Percentiles rank a stretch among this genome's conserved stretches.
Conservation (phyloP, 2,113 vertebrate genomes). For the Seriola quinqueradiata region DNA sequence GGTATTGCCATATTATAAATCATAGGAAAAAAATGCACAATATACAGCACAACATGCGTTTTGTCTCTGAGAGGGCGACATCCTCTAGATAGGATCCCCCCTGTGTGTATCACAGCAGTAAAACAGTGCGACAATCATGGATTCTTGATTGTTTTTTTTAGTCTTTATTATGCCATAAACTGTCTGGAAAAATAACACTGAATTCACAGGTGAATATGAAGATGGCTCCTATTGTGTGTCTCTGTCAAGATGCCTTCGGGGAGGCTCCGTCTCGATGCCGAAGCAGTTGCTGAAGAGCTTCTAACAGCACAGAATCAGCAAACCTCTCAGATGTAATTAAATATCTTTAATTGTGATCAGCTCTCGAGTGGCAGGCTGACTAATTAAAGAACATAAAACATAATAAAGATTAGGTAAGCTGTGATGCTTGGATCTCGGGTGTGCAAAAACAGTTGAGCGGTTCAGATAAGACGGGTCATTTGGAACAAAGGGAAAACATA, state of each 20-base stretch:
- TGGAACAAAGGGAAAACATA: slow-evolving; percentile 7
- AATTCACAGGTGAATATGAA: neutral
- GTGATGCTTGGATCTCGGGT: neutral
- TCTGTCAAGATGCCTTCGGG: neutral
- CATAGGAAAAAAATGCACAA: neutral
- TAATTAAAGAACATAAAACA: slow-evolving; percentile 27
- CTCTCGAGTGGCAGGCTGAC: neutral
- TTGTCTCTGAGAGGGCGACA: neutral
- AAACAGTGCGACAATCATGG: neutral
- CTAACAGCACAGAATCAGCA: slow-evolving; percentile 6
- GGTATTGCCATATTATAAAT: neutral
- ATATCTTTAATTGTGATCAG: slow-evolving; percentile 29
- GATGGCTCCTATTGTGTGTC: neutral
- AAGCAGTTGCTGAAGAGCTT: neutral
- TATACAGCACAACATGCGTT: neutral
- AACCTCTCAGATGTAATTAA: slow-evolving; percentile 25
- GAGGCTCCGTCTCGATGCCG: neutral
- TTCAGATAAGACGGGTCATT: neutral
- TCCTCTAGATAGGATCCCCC: too few relatives aligned
- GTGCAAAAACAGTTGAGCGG: neutral
- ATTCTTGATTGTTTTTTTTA: neutral
- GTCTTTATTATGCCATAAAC: neutral
- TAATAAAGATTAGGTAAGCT: neutral
- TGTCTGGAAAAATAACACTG: neutral
- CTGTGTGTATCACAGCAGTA: neutral